phyloP scores from a whole-genome alignment of 1,140 invertebrate genomes.

The Bombus pascuorum region DNA sequence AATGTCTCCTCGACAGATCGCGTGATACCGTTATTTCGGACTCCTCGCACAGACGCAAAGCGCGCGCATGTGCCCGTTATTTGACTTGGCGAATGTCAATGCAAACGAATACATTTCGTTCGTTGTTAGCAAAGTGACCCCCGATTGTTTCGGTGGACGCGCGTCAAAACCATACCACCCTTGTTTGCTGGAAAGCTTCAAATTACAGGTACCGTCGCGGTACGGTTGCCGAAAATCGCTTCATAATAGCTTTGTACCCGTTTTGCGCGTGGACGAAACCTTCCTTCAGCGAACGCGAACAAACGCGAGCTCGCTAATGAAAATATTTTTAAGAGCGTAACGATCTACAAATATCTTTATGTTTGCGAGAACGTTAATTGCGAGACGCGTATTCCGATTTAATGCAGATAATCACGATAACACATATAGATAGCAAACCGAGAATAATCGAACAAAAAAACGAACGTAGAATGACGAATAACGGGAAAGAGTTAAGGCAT shows the following conservation, averaged over 20 bases:
- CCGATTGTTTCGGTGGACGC: slow-evolving; percentile 50
- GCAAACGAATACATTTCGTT: slow-evolving; percentile 60
- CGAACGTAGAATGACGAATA: neutral
- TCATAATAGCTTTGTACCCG: slow-evolving; percentile 7
- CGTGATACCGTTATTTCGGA: slow-evolving; percentile 10
- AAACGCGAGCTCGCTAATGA: neutral
- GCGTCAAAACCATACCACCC: slow-evolving; percentile 33
- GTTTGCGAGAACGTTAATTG: neutral
- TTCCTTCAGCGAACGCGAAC: neutral
- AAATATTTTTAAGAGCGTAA: neutral
- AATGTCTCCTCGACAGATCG: neutral
- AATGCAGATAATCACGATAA: slow-evolving; percentile 3
- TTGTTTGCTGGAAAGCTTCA: slow-evolving; percentile 48
- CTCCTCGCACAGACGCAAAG: neutral
- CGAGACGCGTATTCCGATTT: neutral
- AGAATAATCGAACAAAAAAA: slow-evolving; percentile 3
- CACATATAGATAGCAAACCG: neutral
- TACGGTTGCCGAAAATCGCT: slow-evolving; percentile 18
- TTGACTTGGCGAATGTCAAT: slow-evolving; percentile 58
- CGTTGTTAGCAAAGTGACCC: slow-evolving; percentile 56
- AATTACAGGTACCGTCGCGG: slow-evolving; percentile 31
- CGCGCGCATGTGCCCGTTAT: slow-evolving; percentile 42
- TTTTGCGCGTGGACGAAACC: neutral
- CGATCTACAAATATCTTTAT: neutral
- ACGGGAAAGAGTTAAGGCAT: neutral